Base-by-base conservation (phyloP, 1,140 invertebrate species). In the Atta colombica region DNA sequence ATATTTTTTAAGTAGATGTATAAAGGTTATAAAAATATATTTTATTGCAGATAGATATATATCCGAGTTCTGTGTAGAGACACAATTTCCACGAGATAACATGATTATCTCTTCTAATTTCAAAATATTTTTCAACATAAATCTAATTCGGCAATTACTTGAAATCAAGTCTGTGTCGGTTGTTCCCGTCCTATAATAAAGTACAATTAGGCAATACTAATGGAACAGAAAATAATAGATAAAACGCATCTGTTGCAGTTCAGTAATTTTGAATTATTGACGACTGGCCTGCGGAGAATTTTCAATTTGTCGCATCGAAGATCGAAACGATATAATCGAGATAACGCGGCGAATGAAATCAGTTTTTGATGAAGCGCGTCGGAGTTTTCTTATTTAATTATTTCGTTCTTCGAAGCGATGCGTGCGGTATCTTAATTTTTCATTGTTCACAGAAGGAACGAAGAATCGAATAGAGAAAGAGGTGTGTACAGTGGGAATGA, bases 351-450 rank as follows among this genome's bases (percentile, higher is more conserved):
- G 65, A 39, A 28, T 16, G 1, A 60, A 61, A 60, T 49, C 16
- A 60, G 25, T 45, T 58, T 21, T 0, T 31, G 21, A 39, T 12
- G 8, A 58, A 68, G 14, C 49, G 51, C 58, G 35, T 21, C 25
- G 18, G 5, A 16, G 55, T 39, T 18, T 80, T 16, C 8, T 35
- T 25, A 63, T 81, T 21, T 16, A 53, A 39, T 58, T 25, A 12
- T 61, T 89, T 82, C 72, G 45, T 78, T 90, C 21, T 51, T 21
- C 31, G 85, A 65, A 12, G 49, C 77, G 89, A 74, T 45, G 25
- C 53, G 45, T 78, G 87, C 85, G 89, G 89, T 91, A 85, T 89
- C 75, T 84, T 90, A 90, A 90, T 90, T 90, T 85, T 90, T 88
- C 85, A 90, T 86, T 88, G 89, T 90, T 89, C 88, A 39, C 63